Conservation (phyloP, 2,888 invertebrate genomes). For the Fragum whitleyi region DNA sequence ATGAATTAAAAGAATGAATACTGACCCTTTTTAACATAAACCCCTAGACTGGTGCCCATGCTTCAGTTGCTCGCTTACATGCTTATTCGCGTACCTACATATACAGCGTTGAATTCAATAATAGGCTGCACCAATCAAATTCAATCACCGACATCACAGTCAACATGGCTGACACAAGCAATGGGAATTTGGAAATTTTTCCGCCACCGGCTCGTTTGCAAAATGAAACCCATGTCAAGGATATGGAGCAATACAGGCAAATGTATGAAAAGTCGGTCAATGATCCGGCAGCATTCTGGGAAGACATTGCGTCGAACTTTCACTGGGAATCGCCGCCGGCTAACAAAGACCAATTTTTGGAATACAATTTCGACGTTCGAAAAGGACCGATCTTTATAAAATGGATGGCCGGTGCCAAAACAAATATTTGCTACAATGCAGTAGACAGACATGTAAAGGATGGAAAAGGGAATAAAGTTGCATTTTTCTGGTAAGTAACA, state of each 20-base stretch:
- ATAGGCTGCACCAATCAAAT: background rate
- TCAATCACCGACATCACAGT: background rate
- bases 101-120: no score
- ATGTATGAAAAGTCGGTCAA: slow-evolving; percentile 95
- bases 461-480: slow-evolving; percentile 95
- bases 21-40: no score
- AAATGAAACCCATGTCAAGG: slow-evolving; percentile 87
- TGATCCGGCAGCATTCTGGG: slow-evolving; percentile 96
- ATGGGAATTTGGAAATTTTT: slow-evolving; percentile 31
- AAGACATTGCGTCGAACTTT: slow-evolving; percentile 95
- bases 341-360: slow-evolving; percentile 89
- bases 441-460: slow-evolving; percentile 96
- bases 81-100: no score
- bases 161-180: slow-evolving; percentile 55
- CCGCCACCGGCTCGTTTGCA: slow-evolving; percentile 77
- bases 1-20: no score
- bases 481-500: slow-evolving; percentile 95
- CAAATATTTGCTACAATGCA: slow-evolving; percentile 98
- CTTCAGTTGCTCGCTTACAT: no score
- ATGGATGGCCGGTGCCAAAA: slow-evolving; percentile 97
- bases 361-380: slow-evolving; percentile 95
- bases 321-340: slow-evolving; percentile 91
- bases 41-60: no score
- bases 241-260: slow-evolving; percentile 91
- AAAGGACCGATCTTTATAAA: slow-evolving; percentile 96